Evolutionary conservation across 2,797 vertebrate genomes (phyloP).

Genomic region (Falco peregrinus): DNA sequence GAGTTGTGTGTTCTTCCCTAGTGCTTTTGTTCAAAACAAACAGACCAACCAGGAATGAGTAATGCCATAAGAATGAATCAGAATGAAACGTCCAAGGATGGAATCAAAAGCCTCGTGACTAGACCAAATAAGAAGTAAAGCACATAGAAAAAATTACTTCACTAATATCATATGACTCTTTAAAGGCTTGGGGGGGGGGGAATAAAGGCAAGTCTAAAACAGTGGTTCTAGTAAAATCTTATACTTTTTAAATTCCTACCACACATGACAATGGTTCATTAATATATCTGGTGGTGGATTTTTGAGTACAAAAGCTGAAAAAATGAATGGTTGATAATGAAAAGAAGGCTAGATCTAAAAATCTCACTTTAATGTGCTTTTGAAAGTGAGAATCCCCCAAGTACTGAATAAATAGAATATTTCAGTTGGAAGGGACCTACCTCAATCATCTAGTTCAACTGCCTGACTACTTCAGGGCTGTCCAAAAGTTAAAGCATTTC

Average conservation of each 20-base stretch:
- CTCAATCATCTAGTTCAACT: background rate
- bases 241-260: background rate
- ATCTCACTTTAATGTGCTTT: background rate
- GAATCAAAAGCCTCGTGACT: background rate
- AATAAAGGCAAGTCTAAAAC: background rate
- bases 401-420: background rate
- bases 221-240: background rate
- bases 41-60: background rate
- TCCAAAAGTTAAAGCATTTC: background rate
- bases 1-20: background rate
- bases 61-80: background rate
- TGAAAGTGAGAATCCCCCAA: background rate
- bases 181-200: background rate
- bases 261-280: rapidly evolving
- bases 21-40: background rate
- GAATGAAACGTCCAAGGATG: background rate
- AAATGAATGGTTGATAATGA: background rate
- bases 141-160: background rate
- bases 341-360: background rate
- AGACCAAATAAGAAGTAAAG: background rate
- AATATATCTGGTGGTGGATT: background rate
- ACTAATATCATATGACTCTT: background rate
- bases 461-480: background rate
- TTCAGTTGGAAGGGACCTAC: background rate
- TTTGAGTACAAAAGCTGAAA: background rate